Base-by-base conservation (phyloP, 2,888 invertebrate species). In the Neoascia interrupta region DNA sequence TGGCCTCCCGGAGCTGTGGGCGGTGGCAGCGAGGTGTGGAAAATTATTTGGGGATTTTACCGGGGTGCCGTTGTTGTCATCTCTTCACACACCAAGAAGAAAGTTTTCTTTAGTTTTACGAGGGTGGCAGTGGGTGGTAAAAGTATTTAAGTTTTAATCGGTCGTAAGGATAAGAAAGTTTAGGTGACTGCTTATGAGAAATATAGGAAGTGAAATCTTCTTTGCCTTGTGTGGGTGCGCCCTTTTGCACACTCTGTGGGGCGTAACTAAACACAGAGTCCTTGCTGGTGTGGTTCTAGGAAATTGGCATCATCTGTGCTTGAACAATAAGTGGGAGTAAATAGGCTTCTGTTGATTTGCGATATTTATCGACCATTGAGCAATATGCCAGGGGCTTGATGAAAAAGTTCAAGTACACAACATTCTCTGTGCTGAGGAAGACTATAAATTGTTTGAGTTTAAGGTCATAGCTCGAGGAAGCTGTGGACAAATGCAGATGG, bases 101-200 rank as follows among this genome's bases (percentile, higher is more conserved):
- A 56, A 74, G 73, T 74, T 60, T 69, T 26, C 19, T 16, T 34
- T 26, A 23, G 36, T 34, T 49, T 56, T 49, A 19, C 34, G 56
- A n/a, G n/a, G n/a, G n/a, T n/a, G n/a, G 43, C 26, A 41, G n/a
- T n/a, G 26, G 56, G 36, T 63, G 60, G 51, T 68, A 56, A 49
- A 68, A 75, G 68, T 63, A 56, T 69, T 75, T 64, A 64, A 70
- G 64, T 76, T 75, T 75, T 64, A 70, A 75, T 75, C 63, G 75
- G 54, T 56, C 54, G 61, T 49, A 56, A 49, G 54, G 49, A 43
- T 13, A 63, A 15, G 54, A 54, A 56, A 43, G 31, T 60, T 45
- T 18, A 23, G 16, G 26, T 47, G 60, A 39, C n/a, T n/a, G 47
- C 26, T 45, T 37, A 34, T 6, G 43, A 4, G n/a, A 36, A 45